Evolutionary conservation across 2,113 vertebrate species (phyloP).

Genomic region (Sus scrofa): T2T-Sscrofa CM000813.6:49783501-49784000

Average conservation of each 20-base stretch:
- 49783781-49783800: slow-evolving; percentile 10
- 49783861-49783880: not conserved
- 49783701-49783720: not conserved
- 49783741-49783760: not conserved
- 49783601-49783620: not conserved
- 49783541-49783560: not conserved
- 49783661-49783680: slow-evolving; percentile 47
- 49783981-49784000: not conserved
- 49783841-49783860: not conserved
- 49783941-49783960: not conserved
- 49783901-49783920: not conserved
- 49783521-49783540: not conserved
- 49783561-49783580: not conserved
- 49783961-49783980: not conserved
- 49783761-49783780: not conserved
- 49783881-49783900: not conserved
- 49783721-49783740: not conserved
- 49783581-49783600: not conserved
- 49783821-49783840: not conserved
- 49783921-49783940: not conserved
- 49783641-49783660: not conserved
- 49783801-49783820: not conserved
- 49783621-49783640: not conserved
- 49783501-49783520: not conserved
- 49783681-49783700: not conserved